A percentile compares a stretch with the other conserved stretches of the same genome.
phyloP scores from a whole-genome alignment of 2,113 vertebrate species.

The Alces alces region DNA sequence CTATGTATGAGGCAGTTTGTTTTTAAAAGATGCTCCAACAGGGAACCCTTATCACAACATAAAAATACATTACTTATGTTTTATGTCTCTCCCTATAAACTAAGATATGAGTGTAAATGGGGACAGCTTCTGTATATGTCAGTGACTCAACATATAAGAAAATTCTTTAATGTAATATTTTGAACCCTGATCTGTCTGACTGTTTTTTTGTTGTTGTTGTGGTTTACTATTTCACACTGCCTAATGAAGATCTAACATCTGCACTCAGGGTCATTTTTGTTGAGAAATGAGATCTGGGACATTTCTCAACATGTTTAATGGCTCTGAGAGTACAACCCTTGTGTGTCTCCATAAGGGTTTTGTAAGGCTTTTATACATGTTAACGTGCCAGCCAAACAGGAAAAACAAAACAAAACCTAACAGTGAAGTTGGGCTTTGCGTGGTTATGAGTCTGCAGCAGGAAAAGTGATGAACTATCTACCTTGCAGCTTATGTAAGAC shows the following conservation, averaged over 20 bases:
- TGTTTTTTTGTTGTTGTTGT: neutral
- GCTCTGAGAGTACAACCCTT: neutral
- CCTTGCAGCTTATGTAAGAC: neutral
- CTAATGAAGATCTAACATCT: neutral
- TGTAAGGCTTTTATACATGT: neutral
- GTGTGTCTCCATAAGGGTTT: neutral
- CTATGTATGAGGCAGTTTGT: neutral
- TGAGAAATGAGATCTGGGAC: neutral
- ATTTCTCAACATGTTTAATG: neutral
- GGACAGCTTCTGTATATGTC: neutral
- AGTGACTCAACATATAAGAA: neutral
- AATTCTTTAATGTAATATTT: neutral
- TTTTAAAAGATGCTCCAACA: neutral
- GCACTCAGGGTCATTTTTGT: neutral
- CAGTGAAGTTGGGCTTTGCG: neutral
- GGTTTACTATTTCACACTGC: neutral
- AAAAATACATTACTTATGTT: neutral
- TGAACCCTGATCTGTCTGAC: neutral
- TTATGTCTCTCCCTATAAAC: neutral
- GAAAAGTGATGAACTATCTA: neutral
- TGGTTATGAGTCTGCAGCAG: neutral
- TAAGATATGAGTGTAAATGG: neutral
- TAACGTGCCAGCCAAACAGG: neutral
- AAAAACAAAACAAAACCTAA: neutral
- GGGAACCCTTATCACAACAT: neutral